Conservation (phyloP, 2,797 vertebrate species). For the Trichosurus vulpecula region DNA sequence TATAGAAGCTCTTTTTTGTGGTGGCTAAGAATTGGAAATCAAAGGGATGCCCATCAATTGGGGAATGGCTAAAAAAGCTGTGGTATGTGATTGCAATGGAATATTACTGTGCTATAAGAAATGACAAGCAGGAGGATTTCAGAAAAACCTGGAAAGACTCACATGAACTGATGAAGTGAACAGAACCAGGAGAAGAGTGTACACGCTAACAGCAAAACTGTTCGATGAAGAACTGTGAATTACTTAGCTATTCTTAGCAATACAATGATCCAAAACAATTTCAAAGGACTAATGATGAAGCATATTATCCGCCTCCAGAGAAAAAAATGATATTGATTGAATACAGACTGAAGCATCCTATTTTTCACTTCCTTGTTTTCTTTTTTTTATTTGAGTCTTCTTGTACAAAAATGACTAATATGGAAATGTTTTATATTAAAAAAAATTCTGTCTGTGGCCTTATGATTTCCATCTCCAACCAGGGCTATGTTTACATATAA, state of each 20-base stretch:
- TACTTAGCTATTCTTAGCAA: neutral
- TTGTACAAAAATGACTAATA: conserved; percentile 14
- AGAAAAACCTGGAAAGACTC: neutral
- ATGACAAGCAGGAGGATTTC: neutral
- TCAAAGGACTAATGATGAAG: neutral
- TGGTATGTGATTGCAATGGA: neutral
- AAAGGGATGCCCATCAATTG: neutral
- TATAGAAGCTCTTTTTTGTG: neutral
- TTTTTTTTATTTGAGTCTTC: conserved; percentile 24
- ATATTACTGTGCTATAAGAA: neutral
- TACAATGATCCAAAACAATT: neutral
- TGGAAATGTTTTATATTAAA: neutral
- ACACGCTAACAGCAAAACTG: neutral
- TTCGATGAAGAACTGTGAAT: neutral
- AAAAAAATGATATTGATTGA: neutral
- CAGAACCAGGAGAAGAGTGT: neutral
- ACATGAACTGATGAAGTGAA: neutral
- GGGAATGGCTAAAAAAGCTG: neutral
- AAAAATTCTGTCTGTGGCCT: neutral
- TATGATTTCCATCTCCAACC: neutral
- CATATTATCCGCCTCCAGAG: neutral
- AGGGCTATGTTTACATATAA: neutral
- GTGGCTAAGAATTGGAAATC: neutral
- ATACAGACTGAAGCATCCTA: neutral
- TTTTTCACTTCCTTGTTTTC: neutral